Conservation (phyloP, 2,113 vertebrate species). For the Cryptotis parvus region DNA sequence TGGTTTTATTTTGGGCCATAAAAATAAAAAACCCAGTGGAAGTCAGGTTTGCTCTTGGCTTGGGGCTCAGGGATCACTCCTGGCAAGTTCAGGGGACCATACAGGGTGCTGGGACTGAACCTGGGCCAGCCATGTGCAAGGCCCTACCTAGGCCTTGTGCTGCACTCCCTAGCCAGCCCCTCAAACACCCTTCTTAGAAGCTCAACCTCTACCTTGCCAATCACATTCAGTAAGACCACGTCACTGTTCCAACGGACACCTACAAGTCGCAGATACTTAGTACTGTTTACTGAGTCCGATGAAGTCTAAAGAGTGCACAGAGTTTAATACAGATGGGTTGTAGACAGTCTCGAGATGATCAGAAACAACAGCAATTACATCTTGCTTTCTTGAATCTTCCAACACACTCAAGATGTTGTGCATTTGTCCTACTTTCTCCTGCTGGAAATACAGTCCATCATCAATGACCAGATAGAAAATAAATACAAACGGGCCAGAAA, state of each 20-base stretch:
- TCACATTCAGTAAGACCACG: not conserved
- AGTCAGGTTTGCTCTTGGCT: no score
- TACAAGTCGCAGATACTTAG: not conserved
- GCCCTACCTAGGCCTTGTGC: no score
- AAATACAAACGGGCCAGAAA: no score
- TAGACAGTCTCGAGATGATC: not conserved
- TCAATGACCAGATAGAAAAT: not conserved
- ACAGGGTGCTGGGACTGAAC: no score
- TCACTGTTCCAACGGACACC: not conserved
- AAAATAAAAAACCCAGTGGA: no score
- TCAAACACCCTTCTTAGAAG: not conserved
- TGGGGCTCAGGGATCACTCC: no score
- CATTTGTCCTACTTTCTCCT: not conserved
- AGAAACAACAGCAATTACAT: not conserved
- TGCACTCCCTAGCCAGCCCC: no score
- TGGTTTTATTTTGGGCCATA: no score
- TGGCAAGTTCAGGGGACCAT: no score
- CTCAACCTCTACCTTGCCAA: not conserved
- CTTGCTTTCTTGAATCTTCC: constrained; percentile 19
- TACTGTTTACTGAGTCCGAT: not conserved
- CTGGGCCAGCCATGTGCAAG: no score
- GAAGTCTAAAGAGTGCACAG: not conserved
- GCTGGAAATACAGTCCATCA: not conserved
- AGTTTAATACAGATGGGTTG: not conserved
- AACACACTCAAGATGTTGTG: not conserved